phyloP scores from a whole-genome alignment of 2,113 vertebrate species.

The Penelope pileata region DNA sequence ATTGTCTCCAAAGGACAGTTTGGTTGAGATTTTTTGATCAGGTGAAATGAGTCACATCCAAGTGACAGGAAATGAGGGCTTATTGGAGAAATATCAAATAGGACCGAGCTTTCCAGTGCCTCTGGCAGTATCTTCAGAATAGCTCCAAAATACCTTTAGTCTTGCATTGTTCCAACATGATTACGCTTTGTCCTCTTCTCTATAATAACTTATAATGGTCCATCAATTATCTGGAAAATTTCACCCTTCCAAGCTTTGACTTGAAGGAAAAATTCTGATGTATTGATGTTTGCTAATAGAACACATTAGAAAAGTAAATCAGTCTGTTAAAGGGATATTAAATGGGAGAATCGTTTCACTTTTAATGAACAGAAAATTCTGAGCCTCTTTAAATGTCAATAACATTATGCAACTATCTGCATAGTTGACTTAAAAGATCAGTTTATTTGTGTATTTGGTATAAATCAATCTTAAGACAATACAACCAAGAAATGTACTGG shows the following conservation, averaged over 20 bases:
- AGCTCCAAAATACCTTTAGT: background rate
- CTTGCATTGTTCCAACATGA: background rate
- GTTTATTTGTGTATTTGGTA: background rate
- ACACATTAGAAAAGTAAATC: background rate
- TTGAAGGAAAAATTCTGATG: constrained; percentile 1
- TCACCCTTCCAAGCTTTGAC: background rate
- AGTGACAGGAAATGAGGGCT: background rate
- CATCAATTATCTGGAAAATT: constrained; percentile 2
- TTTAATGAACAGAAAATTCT: background rate
- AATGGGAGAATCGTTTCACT: background rate
- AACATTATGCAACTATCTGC: background rate
- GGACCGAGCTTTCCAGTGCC: background rate
- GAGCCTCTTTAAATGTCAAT: background rate
- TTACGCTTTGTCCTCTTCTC: background rate
- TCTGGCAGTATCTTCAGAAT: background rate
- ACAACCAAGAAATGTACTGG: background rate
- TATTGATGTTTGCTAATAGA: background rate
- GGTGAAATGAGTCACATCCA: too few species aligned
- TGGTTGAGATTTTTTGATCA: background rate
- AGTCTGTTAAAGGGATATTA: background rate
- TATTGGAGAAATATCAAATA: background rate
- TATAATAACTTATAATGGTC: background rate
- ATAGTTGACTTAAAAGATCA: background rate
- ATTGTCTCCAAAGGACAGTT: background rate
- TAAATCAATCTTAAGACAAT: background rate